Conservation (phyloP, 2,888 invertebrate species). For the Acanthopleura granulata region DNA sequence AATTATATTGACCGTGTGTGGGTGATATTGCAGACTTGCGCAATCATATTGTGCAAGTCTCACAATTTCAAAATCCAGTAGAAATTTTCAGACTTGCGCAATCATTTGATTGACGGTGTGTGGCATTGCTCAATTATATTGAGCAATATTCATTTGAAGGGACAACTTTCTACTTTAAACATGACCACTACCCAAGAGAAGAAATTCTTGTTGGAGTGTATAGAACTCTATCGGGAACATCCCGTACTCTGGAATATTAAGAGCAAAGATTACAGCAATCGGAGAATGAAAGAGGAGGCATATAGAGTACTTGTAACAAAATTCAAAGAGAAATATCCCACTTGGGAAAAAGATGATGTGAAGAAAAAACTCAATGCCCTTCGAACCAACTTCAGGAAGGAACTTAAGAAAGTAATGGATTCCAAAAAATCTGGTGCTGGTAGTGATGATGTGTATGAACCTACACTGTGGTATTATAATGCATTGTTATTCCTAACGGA, state of each 20-base stretch:
- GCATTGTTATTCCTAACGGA: no score
- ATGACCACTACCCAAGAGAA: background rate
- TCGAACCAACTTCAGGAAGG: conserved; percentile 45
- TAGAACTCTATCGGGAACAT: conserved; percentile 40
- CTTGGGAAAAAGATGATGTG: conserved; percentile 35
- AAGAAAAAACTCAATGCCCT: conserved; percentile 48
- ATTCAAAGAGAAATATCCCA: conserved; percentile 27
- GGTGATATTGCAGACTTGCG: background rate
- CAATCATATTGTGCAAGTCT: background rate
- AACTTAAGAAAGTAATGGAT: conserved; percentile 42
- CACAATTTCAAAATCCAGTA: background rate
- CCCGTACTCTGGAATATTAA: conserved; percentile 50
- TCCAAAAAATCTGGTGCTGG: no score
- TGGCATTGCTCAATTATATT: no score
- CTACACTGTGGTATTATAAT: no score
- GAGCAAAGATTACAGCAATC: conserved; percentile 43
- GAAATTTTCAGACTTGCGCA: background rate
- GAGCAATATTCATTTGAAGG: no score
- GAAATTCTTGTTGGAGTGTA: conserved; percentile 38
- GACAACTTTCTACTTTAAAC: no score
- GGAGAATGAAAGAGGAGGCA: conserved; percentile 36
- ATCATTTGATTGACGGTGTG: no score
- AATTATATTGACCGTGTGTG: background rate
- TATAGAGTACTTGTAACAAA: conserved; percentile 29
- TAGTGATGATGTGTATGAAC: no score